Percentiles rank a stretch among this genome's conserved stretches.
phyloP scores from a whole-genome alignment of 2,888 invertebrate genomes.

The Cryptophagus acutangulus region DNA sequence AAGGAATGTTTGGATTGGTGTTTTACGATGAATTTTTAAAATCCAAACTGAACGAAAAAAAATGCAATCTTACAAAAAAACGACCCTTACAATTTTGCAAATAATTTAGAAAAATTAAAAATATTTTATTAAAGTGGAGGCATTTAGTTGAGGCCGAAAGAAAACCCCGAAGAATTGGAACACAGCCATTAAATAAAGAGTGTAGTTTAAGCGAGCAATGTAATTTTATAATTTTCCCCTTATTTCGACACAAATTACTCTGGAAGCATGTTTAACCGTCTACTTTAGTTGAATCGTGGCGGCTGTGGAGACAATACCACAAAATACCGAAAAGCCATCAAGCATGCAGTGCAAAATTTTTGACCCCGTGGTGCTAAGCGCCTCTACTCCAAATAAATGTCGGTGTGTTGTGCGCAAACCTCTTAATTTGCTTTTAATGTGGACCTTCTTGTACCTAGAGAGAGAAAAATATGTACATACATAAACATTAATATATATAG shows the following conservation, averaged over 20 bases:
- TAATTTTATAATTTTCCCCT: slow-evolving; percentile 53
- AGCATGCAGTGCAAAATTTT: slow-evolving; percentile 3
- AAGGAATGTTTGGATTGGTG: slow-evolving; percentile 19
- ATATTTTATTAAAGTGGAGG: too few relatives aligned
- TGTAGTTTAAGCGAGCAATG: slow-evolving; percentile 50
- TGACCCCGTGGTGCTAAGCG: neutral
- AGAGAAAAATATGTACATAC: too few relatives aligned
- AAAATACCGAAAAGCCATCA: slow-evolving; percentile 24
- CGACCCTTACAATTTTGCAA: too few relatives aligned
- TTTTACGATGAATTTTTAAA: too few relatives aligned
- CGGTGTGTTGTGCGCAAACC: too few relatives aligned
- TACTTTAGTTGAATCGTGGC: slow-evolving; percentile 47
- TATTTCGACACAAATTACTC: slow-evolving; percentile 52
- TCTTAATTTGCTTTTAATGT: slow-evolving; percentile 37
- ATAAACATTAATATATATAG: too few relatives aligned
- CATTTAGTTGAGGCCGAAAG: too few relatives aligned
- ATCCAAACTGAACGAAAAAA: too few relatives aligned
- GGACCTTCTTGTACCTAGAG: slow-evolving; percentile 16
- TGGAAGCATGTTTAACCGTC: slow-evolving; percentile 48
- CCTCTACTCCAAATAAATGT: slow-evolving; percentile 3
- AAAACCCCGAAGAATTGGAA: too few relatives aligned
- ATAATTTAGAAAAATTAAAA: too few relatives aligned
- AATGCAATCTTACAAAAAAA: too few relatives aligned
- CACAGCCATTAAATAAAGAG: slow-evolving; percentile 45
- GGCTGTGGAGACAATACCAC: slow-evolving; percentile 38